Conservation (phyloP, 2,113 vertebrate species). For the Eclectus roratus region DNA sequence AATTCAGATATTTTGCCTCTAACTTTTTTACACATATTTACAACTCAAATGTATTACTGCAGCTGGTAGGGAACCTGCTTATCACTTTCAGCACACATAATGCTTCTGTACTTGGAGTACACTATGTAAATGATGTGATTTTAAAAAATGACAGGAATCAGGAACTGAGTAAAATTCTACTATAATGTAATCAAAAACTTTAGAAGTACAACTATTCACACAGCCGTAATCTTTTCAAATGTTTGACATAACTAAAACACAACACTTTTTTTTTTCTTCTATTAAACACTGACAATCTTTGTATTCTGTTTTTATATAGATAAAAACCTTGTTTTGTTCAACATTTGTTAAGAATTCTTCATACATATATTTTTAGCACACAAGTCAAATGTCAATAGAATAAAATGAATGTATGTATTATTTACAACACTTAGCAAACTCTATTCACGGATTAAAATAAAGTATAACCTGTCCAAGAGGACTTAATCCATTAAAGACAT, state of each 20-base stretch:
- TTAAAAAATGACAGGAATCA: not conserved
- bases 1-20: not conserved
- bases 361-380: not conserved
- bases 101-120: not conserved
- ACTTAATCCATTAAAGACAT: conserved; percentile 72
- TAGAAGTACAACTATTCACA: not conserved
- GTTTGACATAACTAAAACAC: not conserved
- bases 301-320: not conserved
- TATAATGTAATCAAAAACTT: not conserved
- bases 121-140: not conserved
- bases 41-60: not conserved
- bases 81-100: not conserved
- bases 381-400: not conserved
- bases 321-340: not conserved
- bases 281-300: not conserved
- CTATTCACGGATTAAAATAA: conserved; percentile 54
- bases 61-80: not conserved
- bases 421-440: conserved; percentile 48
- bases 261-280: not conserved
- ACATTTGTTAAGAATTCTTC: not conserved
- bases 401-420: conserved; percentile 12
- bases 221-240: not conserved
- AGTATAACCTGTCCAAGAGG: conserved; percentile 57
- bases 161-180: not conserved
- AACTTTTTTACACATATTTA: not conserved